phyloP scores from a whole-genome alignment of 2,113 vertebrate species.

The Coptodon bakossiorum region DNA sequence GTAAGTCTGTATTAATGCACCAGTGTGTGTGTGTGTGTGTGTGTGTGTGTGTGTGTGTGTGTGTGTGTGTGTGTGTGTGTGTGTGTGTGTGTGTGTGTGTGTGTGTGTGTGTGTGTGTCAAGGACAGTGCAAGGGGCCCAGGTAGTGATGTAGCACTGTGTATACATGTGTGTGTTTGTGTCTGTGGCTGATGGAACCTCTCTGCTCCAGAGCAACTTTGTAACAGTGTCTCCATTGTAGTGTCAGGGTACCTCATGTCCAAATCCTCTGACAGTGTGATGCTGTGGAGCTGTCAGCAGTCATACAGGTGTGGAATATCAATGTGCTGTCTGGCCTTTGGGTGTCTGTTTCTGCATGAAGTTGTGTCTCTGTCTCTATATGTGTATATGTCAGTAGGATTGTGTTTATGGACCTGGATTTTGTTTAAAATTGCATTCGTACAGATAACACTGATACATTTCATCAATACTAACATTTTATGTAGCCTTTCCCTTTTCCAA shows the following conservation, averaged over 20 bases:
- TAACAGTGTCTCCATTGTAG: slow-evolving; percentile 48
- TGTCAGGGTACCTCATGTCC: slow-evolving; percentile 51
- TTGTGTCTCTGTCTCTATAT: neutral
- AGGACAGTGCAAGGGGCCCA: neutral
- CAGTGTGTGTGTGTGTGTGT: neutral
- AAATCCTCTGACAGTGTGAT: slow-evolving; percentile 56
- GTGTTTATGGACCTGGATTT: neutral
- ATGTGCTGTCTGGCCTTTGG: slow-evolving; percentile 43
- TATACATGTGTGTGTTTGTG: slow-evolving; percentile 11
- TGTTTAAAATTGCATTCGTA: neutral
- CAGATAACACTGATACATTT: neutral
- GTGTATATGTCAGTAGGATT: neutral
- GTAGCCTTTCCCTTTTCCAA: neutral
- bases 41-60: neutral
- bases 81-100: neutral
- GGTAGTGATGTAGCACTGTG: neutral
- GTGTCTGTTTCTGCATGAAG: slow-evolving; percentile 28
- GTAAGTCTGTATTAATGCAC: no score
- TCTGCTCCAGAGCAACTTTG: slow-evolving; percentile 45
- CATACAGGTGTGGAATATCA: slow-evolving; percentile 62
- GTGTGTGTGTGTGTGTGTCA: neutral
- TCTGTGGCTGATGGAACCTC: slow-evolving; percentile 34
- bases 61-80: neutral
- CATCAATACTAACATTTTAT: neutral
- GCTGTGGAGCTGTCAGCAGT: slow-evolving; percentile 59